Evolutionary conservation across 2,888 invertebrate genomes (phyloP).

Genomic region (Pantelozetes paolii): DNA sequence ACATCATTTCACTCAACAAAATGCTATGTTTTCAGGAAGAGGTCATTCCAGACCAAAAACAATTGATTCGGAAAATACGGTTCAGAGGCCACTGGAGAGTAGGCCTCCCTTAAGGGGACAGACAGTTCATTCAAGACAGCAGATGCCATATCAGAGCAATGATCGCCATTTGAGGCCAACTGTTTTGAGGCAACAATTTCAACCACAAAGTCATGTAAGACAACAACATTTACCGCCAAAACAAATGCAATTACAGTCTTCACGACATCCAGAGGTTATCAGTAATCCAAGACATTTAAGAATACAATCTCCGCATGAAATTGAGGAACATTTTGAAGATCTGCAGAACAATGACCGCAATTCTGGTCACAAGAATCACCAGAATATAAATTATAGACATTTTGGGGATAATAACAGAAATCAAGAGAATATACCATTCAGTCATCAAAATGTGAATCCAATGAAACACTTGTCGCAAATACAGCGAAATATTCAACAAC

Average conservation of each 20-base stretch:
- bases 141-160: constrained; percentile 23
- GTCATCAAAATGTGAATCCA: neutral
- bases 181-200: neutral
- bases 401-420: too few species aligned
- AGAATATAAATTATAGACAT: neutral
- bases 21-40: constrained; percentile 5
- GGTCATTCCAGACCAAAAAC: neutral
- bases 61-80: neutral
- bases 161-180: neutral
- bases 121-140: constrained; percentile 9
- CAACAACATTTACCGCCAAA: neutral
- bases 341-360: neutral
- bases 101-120: neutral
- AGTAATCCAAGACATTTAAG: neutral
- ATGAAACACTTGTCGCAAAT: too few species aligned
- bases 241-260: neutral
- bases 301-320: neutral
- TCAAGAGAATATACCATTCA: neutral
- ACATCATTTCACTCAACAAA: neutral
- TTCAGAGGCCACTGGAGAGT: neutral
- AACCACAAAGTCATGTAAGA: neutral
- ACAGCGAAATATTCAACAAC: neutral
- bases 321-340: neutral
- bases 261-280: neutral
- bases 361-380: neutral